Percentiles rank a stretch among this genome's conserved stretches.
Evolutionary conservation across 2,888 invertebrate genomes (phyloP).

Genomic region (Drosophila macrospina): DNA sequence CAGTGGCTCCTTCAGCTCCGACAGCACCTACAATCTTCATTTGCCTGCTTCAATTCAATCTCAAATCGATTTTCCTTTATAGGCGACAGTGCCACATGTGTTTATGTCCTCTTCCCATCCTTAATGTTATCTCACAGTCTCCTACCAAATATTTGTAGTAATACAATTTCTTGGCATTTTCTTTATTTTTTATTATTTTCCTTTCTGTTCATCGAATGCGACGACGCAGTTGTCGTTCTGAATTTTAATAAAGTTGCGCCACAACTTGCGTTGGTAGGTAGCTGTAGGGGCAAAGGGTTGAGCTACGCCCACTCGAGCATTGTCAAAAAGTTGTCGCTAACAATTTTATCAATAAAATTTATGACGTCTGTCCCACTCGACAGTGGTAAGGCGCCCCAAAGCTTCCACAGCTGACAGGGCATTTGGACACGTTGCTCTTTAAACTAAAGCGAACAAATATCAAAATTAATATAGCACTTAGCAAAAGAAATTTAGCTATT

Average conservation of each 20-base stretch:
- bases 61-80: slow-evolving; percentile 63
- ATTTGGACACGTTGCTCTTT: neutral
- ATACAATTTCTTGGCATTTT: slow-evolving; percentile 65
- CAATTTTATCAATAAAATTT: slow-evolving; percentile 63
- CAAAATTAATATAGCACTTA: too few species aligned
- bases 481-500: too few species aligned
- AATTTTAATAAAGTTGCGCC: slow-evolving; percentile 70
- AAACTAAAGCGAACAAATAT: neutral
- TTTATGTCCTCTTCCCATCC: slow-evolving; percentile 3
- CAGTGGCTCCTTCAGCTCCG: slow-evolving; percentile 21
- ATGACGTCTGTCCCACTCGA: slow-evolving; percentile 27
- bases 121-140: slow-evolving; percentile 15
- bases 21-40: slow-evolving; percentile 27
- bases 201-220: slow-evolving; percentile 15
- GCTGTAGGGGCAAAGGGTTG: slow-evolving; percentile 40
- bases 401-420: slow-evolving; percentile 7
- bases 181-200: slow-evolving; percentile 29
- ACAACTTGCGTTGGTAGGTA: slow-evolving; percentile 11
- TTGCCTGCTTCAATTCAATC: slow-evolving; percentile 55
- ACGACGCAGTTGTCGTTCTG: slow-evolving; percentile 61
- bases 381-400: slow-evolving; percentile 9
- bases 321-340: slow-evolving; percentile 58
- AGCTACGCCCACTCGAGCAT: slow-evolving; percentile 28
- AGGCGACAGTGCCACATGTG: slow-evolving; percentile 59
- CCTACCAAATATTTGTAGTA: slow-evolving; percentile 42